phyloP scores from a whole-genome alignment of 2,888 invertebrate genomes.

The Andrena dorsata region DNA sequence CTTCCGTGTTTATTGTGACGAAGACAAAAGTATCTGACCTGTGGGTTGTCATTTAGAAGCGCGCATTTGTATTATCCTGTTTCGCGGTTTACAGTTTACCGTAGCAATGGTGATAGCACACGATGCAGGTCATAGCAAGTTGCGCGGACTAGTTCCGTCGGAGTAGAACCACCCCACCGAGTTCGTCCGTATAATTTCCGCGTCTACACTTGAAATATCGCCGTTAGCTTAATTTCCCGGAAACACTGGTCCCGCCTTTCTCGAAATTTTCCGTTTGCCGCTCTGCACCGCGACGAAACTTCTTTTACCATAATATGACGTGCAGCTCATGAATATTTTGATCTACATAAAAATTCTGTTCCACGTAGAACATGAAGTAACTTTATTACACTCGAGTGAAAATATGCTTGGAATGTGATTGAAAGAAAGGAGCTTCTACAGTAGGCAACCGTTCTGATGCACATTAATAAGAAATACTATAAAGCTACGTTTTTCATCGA shows the following conservation, averaged over 20 bases:
- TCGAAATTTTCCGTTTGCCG: slow-evolving; percentile 13
- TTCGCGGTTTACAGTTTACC: slow-evolving; percentile 39
- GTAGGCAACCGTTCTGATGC: neutral
- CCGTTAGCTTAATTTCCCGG: slow-evolving; percentile 46
- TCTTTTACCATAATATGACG: neutral
- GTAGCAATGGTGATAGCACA: slow-evolving; percentile 3
- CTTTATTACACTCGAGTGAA: slow-evolving; percentile 14
- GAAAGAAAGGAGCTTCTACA: neutral
- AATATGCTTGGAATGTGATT: slow-evolving; percentile 45
- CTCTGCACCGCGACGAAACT: neutral
- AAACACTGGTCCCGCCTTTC: slow-evolving; percentile 11
- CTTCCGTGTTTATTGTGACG: slow-evolving; percentile 9
- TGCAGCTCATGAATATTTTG: slow-evolving; percentile 46
- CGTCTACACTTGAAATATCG: slow-evolving; percentile 45
- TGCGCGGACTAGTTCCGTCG: slow-evolving; percentile 11
- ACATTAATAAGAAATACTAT: too few species aligned
- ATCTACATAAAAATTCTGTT: slow-evolving; percentile 35
- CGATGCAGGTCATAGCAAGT: slow-evolving; percentile 26
- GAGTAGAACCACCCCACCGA: slow-evolving; percentile 25
- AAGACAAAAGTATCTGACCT: slow-evolving; percentile 20
- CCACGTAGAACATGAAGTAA: slow-evolving; percentile 10
- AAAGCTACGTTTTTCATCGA: too few species aligned
- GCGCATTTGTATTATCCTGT: slow-evolving; percentile 33
- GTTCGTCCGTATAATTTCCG: slow-evolving; percentile 34
- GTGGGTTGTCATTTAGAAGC: slow-evolving; percentile 17